phyloP scores from a whole-genome alignment of 2,888 invertebrate genomes.

The Machimus atricapillus region DNA sequence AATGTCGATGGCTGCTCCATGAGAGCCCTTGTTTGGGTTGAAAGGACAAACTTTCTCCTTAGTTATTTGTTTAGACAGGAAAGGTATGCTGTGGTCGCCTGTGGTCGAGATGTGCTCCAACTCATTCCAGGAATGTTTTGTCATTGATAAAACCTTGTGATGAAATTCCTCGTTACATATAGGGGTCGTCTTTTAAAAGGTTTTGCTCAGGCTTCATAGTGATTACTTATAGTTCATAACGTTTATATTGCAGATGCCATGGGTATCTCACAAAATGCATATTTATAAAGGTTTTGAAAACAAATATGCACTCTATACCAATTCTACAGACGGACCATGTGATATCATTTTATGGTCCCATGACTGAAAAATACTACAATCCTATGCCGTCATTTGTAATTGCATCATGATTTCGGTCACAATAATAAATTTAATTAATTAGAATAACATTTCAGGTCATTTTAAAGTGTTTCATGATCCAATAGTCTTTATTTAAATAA shows the following conservation, averaged over 20 bases:
- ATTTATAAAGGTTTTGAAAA: background rate
- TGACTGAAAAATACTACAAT: no score
- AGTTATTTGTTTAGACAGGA: background rate
- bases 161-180: background rate
- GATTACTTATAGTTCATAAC: background rate
- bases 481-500: no score
- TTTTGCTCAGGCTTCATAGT: background rate
- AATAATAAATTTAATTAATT: no score
- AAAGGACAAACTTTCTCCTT: background rate
- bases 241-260: background rate
- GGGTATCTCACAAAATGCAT: background rate
- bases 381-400: no score
- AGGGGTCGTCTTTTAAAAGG: background rate
- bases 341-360: no score
- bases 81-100: background rate
- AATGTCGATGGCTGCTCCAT: background rate
- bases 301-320: background rate
- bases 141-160: background rate
- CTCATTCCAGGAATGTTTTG: background rate
- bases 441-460: no score
- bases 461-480: no score
- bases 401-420: no score
- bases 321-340: no score
- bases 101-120: background rate
- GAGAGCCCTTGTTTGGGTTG: background rate